A percentile compares a stretch with the other conserved stretches of the same genome.
These are phyloP conservation scores for Sycophila texana DNA, from an alignment of 2,888 invertebrate genomes.

Conservation along the genomic window DNA sequence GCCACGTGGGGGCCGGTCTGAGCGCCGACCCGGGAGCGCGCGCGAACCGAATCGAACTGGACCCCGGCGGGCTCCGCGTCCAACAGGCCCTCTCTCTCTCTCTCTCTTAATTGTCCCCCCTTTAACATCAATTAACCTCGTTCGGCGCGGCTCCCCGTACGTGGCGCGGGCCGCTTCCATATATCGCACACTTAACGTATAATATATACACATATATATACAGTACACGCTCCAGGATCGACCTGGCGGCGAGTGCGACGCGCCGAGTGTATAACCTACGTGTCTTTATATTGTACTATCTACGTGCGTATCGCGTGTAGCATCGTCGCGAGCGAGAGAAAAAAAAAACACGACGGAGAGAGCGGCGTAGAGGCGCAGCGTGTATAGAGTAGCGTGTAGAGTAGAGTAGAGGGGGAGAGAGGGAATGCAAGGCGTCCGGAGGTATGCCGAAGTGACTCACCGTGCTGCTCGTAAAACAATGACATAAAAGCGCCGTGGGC, in stretches of 20 bases:
- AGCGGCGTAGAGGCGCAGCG: too few species aligned
- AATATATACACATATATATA: too few species aligned
- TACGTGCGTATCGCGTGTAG: too few species aligned
- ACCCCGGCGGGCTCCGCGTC: constrained; percentile 37
- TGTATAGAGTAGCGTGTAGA: too few species aligned
- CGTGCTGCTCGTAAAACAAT: constrained; percentile 63
- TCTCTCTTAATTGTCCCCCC: constrained; percentile 64
- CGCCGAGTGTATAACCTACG: too few species aligned
- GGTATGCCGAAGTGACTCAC: constrained; percentile 61
- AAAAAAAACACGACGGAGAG: too few species aligned
- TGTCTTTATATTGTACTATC: too few species aligned
- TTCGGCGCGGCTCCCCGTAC: constrained; percentile 56
- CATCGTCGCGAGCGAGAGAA: too few species aligned
- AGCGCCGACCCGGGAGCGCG: too few species aligned
- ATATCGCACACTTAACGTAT: too few species aligned
- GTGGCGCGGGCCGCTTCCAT: too few species aligned
- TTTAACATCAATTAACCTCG: constrained; percentile 68
- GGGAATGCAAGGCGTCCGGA: constrained; percentile 26
- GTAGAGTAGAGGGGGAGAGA: background rate
- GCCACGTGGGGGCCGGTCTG: background rate
- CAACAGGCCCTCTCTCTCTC: background rate
- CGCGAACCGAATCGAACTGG: constrained; percentile 62
- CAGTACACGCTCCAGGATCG: too few species aligned
- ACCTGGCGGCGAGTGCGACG: background rate
- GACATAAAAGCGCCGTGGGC: constrained; percentile 60